Conservation (phyloP, 23 tunicate species). For the Corella eumyota region DNA sequence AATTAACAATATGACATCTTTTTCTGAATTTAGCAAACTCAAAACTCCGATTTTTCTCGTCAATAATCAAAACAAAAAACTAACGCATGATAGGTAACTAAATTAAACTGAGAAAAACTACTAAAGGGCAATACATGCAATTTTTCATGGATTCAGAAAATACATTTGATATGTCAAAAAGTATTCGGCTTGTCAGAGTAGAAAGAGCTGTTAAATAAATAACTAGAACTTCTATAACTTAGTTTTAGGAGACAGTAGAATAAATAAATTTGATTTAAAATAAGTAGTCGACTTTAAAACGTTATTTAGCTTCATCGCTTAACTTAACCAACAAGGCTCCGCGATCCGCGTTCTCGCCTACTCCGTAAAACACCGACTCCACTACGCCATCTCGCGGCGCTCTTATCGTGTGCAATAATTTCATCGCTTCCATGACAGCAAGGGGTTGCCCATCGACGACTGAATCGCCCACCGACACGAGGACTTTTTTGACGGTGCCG, state of each 20-base stretch:
- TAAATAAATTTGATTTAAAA: not conserved
- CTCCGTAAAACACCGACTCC: constrained; percentile 54
- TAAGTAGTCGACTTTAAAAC: not conserved
- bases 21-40: too few species aligned
- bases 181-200: too few species aligned
- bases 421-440: constrained; percentile 94
- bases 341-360: constrained; percentile 71
- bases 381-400: constrained; percentile 95
- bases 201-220: too few species aligned
- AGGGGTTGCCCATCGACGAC: constrained; percentile 86
- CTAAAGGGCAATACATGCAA: too few species aligned
- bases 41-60: too few species aligned
- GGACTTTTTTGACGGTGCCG: constrained; percentile 67
- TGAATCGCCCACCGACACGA: constrained; percentile 72
- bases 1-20: too few species aligned
- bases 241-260: not conserved
- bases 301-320: not conserved
- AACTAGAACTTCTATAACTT: not conserved
- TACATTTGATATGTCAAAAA: too few species aligned
- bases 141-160: too few species aligned
- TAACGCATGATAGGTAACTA: too few species aligned
- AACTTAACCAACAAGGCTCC: constrained; percentile 50
- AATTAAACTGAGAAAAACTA: too few species aligned
- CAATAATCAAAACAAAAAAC: too few species aligned
- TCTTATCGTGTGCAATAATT: constrained; percentile 93